Base-by-base conservation (phyloP, 2,888 invertebrate species). In the Acanthosoma haemorrhoidale region DNA sequence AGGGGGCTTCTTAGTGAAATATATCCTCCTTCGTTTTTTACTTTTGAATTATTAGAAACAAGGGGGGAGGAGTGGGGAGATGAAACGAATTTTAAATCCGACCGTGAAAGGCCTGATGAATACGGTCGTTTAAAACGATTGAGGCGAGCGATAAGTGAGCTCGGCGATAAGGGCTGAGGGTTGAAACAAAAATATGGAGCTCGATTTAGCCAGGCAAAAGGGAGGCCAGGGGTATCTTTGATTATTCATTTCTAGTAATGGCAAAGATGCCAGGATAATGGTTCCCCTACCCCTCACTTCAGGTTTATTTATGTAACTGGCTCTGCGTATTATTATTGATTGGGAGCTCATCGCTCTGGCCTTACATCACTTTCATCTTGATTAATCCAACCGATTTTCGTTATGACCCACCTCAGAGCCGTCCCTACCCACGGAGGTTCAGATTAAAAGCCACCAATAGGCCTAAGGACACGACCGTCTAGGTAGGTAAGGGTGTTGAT, bases 161-260 rank as follows among this genome's bases (percentile, higher is more conserved):
- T n/a, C 21, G 25, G 36, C 63, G 63, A 63, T 63, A 63, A 63
- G 36, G 36, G 21, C 21, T 3, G 32, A 11, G 32, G 63, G 38
- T 32, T 66, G 66, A 66, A 66, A 66, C 66, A 51, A 66, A 66
- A 66, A 66, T 66, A 66, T 66, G 41, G 66, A 36, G 66, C 41
- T 25, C 51, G 25, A 66, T 66, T 41, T 51, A 66, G 66, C 31
- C 8, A 13, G 29, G 15, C 13, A 64, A 5, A 25, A 34, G 60
- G 60, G 34, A 32, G 8, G 43, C 8, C 8, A 13, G 6, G 34
- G 60, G 69, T 66, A 64, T 61, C 70, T 70, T 73, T 73, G 73
- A 73, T 73, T 73, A 73, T 73, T 73, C 73, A 73, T 73, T 73
- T 73, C 73, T 73, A 72, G 73, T 73, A 73, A 73, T 73, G 73